Base-by-base conservation (phyloP, 1,140 invertebrate genomes). In the Lasioglossum baleicum region DNA sequence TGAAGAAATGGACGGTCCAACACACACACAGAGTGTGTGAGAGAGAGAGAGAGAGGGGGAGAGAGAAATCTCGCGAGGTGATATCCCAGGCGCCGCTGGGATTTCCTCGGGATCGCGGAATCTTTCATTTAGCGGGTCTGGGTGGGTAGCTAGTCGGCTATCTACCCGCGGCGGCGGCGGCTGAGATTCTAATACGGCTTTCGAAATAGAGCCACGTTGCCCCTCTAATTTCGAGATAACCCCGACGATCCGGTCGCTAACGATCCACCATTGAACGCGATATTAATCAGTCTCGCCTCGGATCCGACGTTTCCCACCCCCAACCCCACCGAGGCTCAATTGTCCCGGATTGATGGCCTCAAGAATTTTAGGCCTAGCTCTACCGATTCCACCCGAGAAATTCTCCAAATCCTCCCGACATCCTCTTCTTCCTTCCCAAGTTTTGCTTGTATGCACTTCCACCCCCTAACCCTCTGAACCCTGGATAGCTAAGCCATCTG, bases 81-180 rank as follows among this genome's bases (percentile, higher is more conserved):
- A 53, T 53, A 53, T 20, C 15, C 15, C 51, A 48, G 44, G 51
- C 56, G 13, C 7, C 31, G 44, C 17, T 44, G 56, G 31, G 51
- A 53, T 53, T 53, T 53, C 51, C 51, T 53, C 51, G 51, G 51
- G 44, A 15, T 53, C 42, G 66, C n/a, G 31, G 5, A 53, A 63
- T 71, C 51, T 42, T 73, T 73, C 69, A 65, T 44, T 78, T 78
- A n/a, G 20, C 56, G 44, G 48, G 31, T 31, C 22, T 22, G 48
- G 5, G 48, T 22, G 58, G 13, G 48, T 35, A 5, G 51, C 20
- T 61, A n/a, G 42, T 35, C 44, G 69, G 22, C 53, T 31, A 58
- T 26, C 51, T 56, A 20, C 11, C n/a, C 35, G 22, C 6, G 31
- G 31, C 35, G 31, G 31, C 35, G 22, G 20, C 26, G 5, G 22